A percentile compares a stretch with the other conserved stretches of the same genome.
These are phyloP conservation scores for Campopleginae sp. DNA, from an alignment of 2,888 invertebrate species.

Conservation along the genomic window DNA sequence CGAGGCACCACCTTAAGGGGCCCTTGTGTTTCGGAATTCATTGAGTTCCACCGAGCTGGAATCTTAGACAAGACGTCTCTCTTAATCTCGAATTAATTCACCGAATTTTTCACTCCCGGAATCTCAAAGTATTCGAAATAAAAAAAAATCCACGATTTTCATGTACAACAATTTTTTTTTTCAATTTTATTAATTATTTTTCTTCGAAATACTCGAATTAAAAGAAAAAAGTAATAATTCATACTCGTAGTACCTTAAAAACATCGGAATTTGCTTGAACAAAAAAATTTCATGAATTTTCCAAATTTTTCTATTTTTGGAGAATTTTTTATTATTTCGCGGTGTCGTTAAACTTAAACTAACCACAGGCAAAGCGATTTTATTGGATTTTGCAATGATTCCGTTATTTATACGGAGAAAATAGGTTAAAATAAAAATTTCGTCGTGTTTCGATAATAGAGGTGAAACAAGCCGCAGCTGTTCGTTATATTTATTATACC, in stretches of 20 bases:
- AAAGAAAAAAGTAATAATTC: no score
- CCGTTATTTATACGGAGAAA: neutral
- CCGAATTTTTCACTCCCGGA: neutral
- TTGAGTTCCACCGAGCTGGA: neutral
- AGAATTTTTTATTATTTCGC: no score
- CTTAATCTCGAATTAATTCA: conserved; percentile 2
- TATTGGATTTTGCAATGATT: neutral
- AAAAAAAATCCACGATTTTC: no score
- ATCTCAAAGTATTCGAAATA: neutral
- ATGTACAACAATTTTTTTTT: no score
- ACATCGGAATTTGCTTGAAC: no score
- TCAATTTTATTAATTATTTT: no score
- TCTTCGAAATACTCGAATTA: no score
- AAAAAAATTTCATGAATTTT: no score
- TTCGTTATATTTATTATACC: conserved; percentile 74
- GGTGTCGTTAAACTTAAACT: neutral
- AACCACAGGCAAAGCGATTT: neutral
- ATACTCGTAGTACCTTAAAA: no score
- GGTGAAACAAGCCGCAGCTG: conserved; percentile 45
- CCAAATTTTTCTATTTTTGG: no score
- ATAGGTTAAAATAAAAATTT: neutral
- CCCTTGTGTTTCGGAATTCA: neutral
- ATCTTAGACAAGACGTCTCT: neutral
- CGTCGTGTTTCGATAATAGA: neutral
- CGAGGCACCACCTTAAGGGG: neutral